phyloP scores from a whole-genome alignment of 2,797 vertebrate genomes.

The Tenualosa thibaudeaui region DNA sequence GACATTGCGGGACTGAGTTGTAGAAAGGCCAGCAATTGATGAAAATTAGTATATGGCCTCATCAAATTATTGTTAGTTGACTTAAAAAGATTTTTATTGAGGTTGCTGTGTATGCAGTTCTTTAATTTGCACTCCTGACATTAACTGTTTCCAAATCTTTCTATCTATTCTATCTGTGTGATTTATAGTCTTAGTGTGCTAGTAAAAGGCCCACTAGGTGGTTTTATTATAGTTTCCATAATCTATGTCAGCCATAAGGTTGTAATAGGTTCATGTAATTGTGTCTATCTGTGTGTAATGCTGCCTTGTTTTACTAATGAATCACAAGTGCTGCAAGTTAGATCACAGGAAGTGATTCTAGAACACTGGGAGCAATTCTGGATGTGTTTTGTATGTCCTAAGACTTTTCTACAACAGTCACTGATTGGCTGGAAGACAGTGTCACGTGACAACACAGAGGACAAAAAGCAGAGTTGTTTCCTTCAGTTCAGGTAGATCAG shows the following conservation, averaged over 20 bases:
- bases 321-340: not conserved
- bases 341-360: not conserved
- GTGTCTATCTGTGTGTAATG: not conserved
- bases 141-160: not conserved
- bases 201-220: not conserved
- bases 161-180: not conserved
- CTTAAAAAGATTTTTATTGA: not conserved
- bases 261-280: not conserved
- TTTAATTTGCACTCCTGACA: not conserved
- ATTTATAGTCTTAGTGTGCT: not conserved
- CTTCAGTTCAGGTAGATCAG: slow-evolving; percentile 54
- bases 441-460: slow-evolving; percentile 23
- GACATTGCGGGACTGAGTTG: not conserved
- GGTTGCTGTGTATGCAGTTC: not conserved
- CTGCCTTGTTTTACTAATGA: not conserved
- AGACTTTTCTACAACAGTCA: not conserved
- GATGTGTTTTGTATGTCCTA: not conserved
- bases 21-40: not conserved
- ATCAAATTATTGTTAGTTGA: not conserved
- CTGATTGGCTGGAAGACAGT: slow-evolving; percentile 30
- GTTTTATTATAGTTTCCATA: not conserved
- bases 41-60: slow-evolving; percentile 4
- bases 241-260: not conserved
- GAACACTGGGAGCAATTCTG: not conserved
- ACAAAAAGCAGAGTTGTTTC: slow-evolving; percentile 47